phyloP scores from a whole-genome alignment of 1,140 invertebrate genomes.

The Anagrus nilaparvatae region DNA sequence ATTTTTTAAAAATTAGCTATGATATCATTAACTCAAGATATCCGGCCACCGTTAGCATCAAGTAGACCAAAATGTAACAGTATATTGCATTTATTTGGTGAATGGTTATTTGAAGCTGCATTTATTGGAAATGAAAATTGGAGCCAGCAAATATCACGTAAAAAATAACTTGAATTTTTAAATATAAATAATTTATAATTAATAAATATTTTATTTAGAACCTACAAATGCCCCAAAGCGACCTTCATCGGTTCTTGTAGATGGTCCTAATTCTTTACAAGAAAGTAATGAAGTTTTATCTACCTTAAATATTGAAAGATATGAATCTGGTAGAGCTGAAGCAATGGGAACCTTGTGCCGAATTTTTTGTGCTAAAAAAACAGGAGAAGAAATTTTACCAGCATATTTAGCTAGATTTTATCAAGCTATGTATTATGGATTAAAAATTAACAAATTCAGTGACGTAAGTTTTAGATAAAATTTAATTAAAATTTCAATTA shows the following conservation, averaged over 20 bases:
- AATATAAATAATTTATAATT: neutral
- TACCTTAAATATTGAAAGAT: conserved; percentile 53
- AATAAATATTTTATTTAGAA: conserved; percentile 29
- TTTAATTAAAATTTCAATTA: too few relatives aligned
- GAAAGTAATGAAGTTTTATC: conserved; percentile 41
- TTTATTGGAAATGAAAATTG: conserved; percentile 68
- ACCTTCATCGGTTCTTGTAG: conserved; percentile 38
- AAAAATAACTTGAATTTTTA: conserved; percentile 14
- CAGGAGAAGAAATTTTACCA: conserved; percentile 87
- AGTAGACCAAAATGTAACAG: conserved; percentile 83
- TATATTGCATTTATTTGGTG: conserved; percentile 89
- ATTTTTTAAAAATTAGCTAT: conserved; percentile 31
- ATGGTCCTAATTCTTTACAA: conserved; percentile 43
- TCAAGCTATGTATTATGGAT: conserved; percentile 78
- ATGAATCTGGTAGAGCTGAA: conserved; percentile 82
- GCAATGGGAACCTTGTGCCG: conserved; percentile 89
- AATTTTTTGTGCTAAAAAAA: conserved; percentile 94
- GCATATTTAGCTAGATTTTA: conserved; percentile 94
- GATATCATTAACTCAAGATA: conserved; percentile 44
- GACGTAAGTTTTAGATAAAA: conserved; percentile 38
- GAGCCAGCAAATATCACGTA: conserved; percentile 46
- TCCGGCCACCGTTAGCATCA: conserved; percentile 56
- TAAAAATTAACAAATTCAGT: conserved; percentile 47
- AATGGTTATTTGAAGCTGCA: conserved; percentile 94
- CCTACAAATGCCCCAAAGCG: conserved; percentile 43